These are phyloP conservation scores for Tridacna crocea DNA, from an alignment of 2,888 invertebrate species.

Conservation along the genomic window DNA sequence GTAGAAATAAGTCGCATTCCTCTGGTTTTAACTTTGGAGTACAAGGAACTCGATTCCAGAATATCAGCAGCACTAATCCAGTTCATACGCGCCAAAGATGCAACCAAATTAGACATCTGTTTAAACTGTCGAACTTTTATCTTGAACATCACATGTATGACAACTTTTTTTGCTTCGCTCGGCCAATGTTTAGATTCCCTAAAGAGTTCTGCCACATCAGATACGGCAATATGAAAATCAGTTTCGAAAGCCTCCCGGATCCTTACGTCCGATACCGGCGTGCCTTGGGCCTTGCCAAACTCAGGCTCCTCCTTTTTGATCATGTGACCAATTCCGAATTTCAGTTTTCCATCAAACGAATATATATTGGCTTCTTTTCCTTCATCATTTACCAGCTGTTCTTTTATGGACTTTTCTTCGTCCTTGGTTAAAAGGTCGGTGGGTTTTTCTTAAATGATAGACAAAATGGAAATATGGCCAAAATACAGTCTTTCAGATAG, in stretches of 20 bases:
- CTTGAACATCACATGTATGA: conserved; percentile 34
- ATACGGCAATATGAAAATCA: conserved; percentile 10
- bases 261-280: neutral
- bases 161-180: conserved; percentile 20
- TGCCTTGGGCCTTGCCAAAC: neutral
- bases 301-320: conserved; percentile 26
- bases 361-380: neutral
- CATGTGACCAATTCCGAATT: conserved; percentile 41
- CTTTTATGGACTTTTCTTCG: neutral
- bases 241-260: conserved; percentile 5
- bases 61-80: neutral
- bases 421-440: neutral
- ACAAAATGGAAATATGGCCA: neutral
- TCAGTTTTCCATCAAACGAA: neutral
- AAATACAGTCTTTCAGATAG: neutral
- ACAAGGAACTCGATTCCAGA: neutral
- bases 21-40: neutral
- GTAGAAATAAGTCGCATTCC: neutral
- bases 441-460: neutral
- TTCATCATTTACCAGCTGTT: conserved; percentile 23
- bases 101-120: neutral
- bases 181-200: conserved; percentile 11
- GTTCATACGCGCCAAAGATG: neutral
- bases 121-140: neutral
- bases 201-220: neutral